Base-by-base conservation (phyloP, 2,797 vertebrate genomes). In the Poliocrania exsul region DNA sequence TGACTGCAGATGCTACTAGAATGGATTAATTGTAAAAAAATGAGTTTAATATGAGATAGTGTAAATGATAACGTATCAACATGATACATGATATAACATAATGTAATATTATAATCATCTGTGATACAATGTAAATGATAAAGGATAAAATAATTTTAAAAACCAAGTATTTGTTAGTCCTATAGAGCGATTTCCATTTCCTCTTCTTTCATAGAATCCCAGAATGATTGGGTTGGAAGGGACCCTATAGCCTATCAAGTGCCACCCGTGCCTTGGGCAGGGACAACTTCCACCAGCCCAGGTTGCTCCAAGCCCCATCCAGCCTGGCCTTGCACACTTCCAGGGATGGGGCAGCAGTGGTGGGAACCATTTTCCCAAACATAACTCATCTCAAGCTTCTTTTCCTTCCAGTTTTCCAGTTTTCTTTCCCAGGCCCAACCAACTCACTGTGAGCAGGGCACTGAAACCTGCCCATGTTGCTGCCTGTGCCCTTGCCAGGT, bases 221-320 rank as follows among this genome's bases (percentile, higher is more conserved):
- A 25, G 50, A 50, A 77, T 4, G n/a, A 11, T 31, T 57, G 50
- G 10, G 28, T 33, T 46, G 20, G 20, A 21, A 71, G 7, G 16
- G 37, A 35, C 14, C 14, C 38, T 6, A 13, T 23, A 1, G 16
- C 16, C 4, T 16, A 57, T 4, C 64, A 50, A 16, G 23, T 50
- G 0, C 19, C 64, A 54, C 9, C 13, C 16, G 10, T 75, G 62
- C 62, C 49, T 10, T 10, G 60, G 46, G 6, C n/a, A 51, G 44
- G 51, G 60, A 51, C 49, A 29, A 13, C 8, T 75, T 6, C 23
- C 49, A 28, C 31, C 2, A 2, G 0, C 6, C n/a, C 71, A 49
- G 42, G 13, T 0, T 56, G 11, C 13, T 49, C 62, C 79, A 44
- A 49, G 4, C 3, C 12, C 21, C 0, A 0, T 29, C 42, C 56